Conservation (phyloP, 2,113 vertebrate genomes). For the Callocephalon fimbriatum region DNA sequence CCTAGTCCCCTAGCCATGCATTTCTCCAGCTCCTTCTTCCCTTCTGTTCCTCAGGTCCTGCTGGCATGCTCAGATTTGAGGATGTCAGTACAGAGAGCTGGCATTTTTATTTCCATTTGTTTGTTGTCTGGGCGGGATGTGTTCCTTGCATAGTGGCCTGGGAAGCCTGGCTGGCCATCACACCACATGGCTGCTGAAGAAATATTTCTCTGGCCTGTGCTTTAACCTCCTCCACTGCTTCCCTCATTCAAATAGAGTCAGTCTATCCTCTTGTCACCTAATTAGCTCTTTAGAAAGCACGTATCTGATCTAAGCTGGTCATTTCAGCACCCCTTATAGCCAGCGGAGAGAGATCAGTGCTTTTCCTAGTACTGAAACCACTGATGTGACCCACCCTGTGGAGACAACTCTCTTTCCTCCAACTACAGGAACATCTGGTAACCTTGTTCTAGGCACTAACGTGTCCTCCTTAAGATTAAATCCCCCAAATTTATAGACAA, state of each 20-base stretch:
- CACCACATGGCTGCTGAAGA: fast-evolving
- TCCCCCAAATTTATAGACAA: not conserved
- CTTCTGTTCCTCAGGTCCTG: not conserved
- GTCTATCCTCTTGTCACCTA: not conserved
- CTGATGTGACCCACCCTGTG: no score
- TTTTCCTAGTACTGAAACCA: not conserved
- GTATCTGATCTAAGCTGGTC: not conserved
- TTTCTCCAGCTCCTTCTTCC: not conserved
- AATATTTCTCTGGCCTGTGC: not conserved
- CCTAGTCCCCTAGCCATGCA: not conserved
- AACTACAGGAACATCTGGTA: not conserved
- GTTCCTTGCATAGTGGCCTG: not conserved
- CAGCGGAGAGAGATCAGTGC: not conserved
- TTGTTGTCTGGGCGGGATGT: not conserved
- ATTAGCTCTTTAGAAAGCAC: not conserved
- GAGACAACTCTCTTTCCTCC: not conserved
- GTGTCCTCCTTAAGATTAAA: not conserved
- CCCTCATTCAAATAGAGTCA: not conserved
- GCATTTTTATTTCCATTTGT: not conserved
- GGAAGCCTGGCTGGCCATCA: not conserved
- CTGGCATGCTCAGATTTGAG: not conserved
- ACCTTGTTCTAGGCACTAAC: not conserved
- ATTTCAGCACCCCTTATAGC: not conserved
- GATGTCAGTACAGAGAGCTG: not conserved
- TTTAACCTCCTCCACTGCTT: not conserved